These are phyloP conservation scores for Channa striata DNA, from an alignment of 2,797 vertebrate genomes.

Conservation along the genomic window DNA sequence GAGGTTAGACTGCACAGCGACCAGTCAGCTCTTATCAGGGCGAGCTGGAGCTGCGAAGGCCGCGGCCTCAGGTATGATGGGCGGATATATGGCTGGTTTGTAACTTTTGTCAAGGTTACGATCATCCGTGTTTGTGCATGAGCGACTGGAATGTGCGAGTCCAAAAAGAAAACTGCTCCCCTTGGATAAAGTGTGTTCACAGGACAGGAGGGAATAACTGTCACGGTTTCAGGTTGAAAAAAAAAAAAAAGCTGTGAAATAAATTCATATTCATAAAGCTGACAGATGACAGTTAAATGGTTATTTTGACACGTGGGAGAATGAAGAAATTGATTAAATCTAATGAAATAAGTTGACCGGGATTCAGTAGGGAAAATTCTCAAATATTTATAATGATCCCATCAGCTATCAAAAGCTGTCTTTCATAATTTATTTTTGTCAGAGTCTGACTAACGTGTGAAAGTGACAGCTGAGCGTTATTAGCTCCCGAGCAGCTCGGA, in stretches of 20 bases:
- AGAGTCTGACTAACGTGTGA: conserved; percentile 29
- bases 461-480: conserved; percentile 33
- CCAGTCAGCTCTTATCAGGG: conserved; percentile 59
- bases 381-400: conserved; percentile 46
- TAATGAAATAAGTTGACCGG: conserved; percentile 23
- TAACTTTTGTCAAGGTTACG: conserved; percentile 45
- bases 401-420: conserved; percentile 35
- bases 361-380: conserved; percentile 28
- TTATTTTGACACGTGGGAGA: conserved; percentile 22
- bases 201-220: conserved; percentile 44
- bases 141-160: conserved; percentile 34
- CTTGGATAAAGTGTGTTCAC: conserved; percentile 25
- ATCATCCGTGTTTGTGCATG: conserved; percentile 25
- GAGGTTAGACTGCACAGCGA: conserved; percentile 53
- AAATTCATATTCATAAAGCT: conserved; percentile 30
- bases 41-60: conserved; percentile 21
- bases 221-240: conserved; percentile 44
- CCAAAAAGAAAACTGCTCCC: conserved; percentile 15
- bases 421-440: conserved; percentile 48
- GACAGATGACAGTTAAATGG: conserved; percentile 31
- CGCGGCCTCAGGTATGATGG: conserved; percentile 36
- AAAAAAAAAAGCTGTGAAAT: not conserved
- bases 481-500: conserved; percentile 29
- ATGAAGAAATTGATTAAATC: conserved; percentile 46
- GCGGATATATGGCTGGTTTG: conserved; percentile 9